Conservation (phyloP, 2,113 vertebrate genomes). For the Anguilla japonica region DNA sequence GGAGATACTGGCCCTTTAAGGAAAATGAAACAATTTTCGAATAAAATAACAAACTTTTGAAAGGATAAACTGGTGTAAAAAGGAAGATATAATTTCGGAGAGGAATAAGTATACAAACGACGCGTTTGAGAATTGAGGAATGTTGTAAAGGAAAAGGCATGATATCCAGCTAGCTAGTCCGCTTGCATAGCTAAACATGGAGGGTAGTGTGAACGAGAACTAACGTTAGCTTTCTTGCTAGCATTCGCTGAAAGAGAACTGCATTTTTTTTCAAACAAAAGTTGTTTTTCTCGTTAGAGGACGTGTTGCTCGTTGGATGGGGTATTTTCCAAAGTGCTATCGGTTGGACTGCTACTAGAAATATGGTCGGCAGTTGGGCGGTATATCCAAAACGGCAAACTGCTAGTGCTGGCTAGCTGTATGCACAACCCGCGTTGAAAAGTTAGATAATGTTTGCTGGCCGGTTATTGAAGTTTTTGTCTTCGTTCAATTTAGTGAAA, state of each 20-base stretch:
- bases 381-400: slow-evolving; percentile 4
- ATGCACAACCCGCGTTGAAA: slow-evolving; percentile 23
- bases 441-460: slow-evolving; percentile 25
- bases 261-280: slow-evolving; percentile 25
- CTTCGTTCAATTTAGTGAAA: background rate
- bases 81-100: background rate
- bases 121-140: slow-evolving; percentile 21
- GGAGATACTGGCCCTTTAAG: slow-evolving; percentile 47
- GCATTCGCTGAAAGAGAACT: slow-evolving; percentile 26
- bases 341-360: background rate
- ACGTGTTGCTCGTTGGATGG: background rate
- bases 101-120: slow-evolving; percentile 24
- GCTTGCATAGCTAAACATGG: slow-evolving; percentile 63
- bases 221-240: background rate
- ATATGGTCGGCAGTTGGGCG: slow-evolving; percentile 4
- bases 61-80: slow-evolving; percentile 4
- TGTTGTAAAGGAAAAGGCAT: background rate
- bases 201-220: slow-evolving; percentile 52
- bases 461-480: background rate
- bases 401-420: slow-evolving; percentile 5
- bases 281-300: slow-evolving; percentile 5
- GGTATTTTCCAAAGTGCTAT: background rate
- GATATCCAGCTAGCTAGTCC: slow-evolving; percentile 1
- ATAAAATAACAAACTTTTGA: slow-evolving; percentile 11
- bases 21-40: slow-evolving; percentile 30